Evolutionary conservation across 2,797 vertebrate species (phyloP), one percentile per base, ranked within the genome.

Genomic region (Setipinna tenuifilis): DNA sequence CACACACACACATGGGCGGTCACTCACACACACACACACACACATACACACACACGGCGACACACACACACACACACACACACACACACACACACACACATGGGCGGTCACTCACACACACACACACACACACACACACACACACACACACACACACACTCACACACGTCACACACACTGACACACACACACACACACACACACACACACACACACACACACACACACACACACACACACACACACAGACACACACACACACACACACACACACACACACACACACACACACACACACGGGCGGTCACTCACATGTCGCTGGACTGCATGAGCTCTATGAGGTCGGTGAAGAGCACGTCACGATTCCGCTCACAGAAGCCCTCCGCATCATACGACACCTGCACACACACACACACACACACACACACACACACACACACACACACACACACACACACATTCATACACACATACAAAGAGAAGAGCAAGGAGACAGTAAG

Each of bases 281-380:
- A 10, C 54, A 25, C 10, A 21, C 21, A 23, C 7, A 11, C 7
- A 14, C 12, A 17, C 61, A 65, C n/a, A 25, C 61, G 23, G 21
- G 23, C 61, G 10, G 10, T 48, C 78, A 96, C 98, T 96, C 94
- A 99, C 98, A 97, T 96, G 92, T 99, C 97, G 91, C 98, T 99
- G 97, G 98, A 99, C 92, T 99, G 98, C 98, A 99, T 99, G 91
- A 99, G 92, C 91, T 99, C 98, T 31, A 99, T 99, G 93, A 99
- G 95, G 94, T 99, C 98, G 89, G 88, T 98, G 90, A 99, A 99
- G 82, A 99, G 97, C 83, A 99, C 98, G 50, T 99, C 98, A 82
- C 98, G 95, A 94, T 99, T 99, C 90, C 98, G 95, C 93, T 99
- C 98, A 86, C 98, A 99, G 94, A 99, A 99, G 81, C 98, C 98